phyloP scores from a whole-genome alignment of 2,888 invertebrate genomes.

The Dryadula phaetusa region DNA sequence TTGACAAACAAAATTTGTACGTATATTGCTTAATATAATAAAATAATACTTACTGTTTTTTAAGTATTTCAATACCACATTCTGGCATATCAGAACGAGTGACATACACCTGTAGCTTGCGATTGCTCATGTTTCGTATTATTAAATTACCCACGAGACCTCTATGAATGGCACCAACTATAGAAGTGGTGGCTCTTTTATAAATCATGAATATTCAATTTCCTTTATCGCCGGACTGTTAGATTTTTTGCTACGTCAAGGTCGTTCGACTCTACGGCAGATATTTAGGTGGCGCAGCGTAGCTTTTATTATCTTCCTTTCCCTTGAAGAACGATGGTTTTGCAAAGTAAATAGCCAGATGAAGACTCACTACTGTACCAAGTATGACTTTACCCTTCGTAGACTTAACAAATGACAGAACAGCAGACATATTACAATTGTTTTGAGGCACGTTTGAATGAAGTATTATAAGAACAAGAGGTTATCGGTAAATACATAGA shows the following conservation, averaged over 20 bases:
- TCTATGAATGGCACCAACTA: constrained; percentile 53
- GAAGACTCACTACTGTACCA: constrained; percentile 70
- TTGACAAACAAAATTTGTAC: too few species aligned
- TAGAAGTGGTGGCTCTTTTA: constrained; percentile 55
- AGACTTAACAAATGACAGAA: constrained; percentile 68
- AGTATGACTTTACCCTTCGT: constrained; percentile 73
- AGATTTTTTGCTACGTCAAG: constrained; percentile 52
- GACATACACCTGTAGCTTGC: constrained; percentile 84
- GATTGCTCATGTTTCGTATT: constrained; percentile 64
- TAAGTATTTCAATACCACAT: constrained; percentile 84
- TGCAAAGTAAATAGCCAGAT: constrained; percentile 70
- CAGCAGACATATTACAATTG: constrained; percentile 61
- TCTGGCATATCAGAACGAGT: constrained; percentile 87
- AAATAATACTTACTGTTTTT: constrained; percentile 83
- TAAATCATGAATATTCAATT: constrained; percentile 62
- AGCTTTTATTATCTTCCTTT: constrained; percentile 54
- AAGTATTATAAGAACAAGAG: constrained; percentile 10
- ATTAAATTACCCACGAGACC: constrained; percentile 46
- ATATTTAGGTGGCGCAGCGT: constrained; percentile 67
- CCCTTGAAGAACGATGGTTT: constrained; percentile 77
- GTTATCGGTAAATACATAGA: background rate
- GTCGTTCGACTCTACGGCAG: constrained; percentile 59
- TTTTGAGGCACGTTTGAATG: background rate
- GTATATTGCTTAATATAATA: background rate
- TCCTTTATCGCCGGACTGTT: constrained; percentile 42